Evolutionary conservation across 2,113 vertebrate genomes (phyloP).

Genomic region (Lanius ludovicianus): DNA sequence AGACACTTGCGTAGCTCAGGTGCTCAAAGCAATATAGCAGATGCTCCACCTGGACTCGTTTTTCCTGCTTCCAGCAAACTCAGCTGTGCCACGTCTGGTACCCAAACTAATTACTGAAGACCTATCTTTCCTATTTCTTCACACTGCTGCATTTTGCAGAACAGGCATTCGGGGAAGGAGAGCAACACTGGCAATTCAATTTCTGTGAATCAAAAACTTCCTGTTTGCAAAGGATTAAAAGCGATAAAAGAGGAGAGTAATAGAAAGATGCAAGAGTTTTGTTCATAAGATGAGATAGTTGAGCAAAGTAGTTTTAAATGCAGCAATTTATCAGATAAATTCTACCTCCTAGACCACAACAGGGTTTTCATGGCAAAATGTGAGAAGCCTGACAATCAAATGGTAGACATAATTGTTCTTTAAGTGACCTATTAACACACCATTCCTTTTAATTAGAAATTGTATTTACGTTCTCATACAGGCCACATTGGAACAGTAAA

Average conservation of each 20-base stretch:
- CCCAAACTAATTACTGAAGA: conserved; percentile 25
- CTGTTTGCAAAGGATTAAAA: background rate
- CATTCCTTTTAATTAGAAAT: conserved; percentile 48
- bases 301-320: background rate
- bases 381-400: background rate
- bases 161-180: background rate
- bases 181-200: background rate
- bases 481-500: background rate
- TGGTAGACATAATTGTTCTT: background rate
- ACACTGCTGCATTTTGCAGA: background rate
- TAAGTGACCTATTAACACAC: conserved; percentile 17
- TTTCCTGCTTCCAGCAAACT: conserved; percentile 49
- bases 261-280: background rate
- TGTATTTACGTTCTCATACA: background rate
- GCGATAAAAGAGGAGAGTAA: background rate
- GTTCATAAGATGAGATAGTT: background rate
- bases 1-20: background rate
- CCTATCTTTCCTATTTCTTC: conserved; percentile 10
- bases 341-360: background rate
- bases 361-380: background rate
- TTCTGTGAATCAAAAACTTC: background rate
- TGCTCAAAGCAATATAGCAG: background rate
- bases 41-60: conserved; percentile 13
- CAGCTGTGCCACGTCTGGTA: conserved; percentile 5
- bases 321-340: background rate